Evolutionary conservation across 2,797 vertebrate genomes (phyloP).

Genomic region (Sphenodon punctatus): DNA sequence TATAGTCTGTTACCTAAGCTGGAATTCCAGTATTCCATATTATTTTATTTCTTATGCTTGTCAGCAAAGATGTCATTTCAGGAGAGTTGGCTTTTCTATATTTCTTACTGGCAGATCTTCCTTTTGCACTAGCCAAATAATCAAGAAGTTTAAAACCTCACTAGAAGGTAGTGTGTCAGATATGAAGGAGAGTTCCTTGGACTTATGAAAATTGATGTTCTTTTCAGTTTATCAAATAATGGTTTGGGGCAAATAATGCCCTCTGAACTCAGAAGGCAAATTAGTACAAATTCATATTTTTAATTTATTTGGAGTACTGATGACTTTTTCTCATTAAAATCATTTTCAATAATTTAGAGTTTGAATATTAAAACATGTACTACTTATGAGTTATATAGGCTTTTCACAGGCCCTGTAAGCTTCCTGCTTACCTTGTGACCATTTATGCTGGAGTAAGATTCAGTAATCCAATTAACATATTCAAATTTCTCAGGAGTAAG

Average conservation of each 20-base stretch:
- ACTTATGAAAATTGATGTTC: slow-evolving; percentile 22
- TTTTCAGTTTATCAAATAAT: slow-evolving; percentile 1
- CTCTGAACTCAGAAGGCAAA: not conserved
- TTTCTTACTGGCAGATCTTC: not conserved
- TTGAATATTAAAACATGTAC: not conserved
- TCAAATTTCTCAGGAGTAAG: not conserved
- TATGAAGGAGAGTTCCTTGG: slow-evolving; percentile 18
- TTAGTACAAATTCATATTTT: not conserved
- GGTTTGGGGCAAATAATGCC: not conserved
- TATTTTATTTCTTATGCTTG: not conserved
- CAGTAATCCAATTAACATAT: not conserved
- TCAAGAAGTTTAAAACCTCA: not conserved
- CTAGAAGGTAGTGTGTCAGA: not conserved
- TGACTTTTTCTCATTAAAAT: slow-evolving; percentile 6
- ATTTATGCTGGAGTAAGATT: not conserved
- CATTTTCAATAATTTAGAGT: not conserved
- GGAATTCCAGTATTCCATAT: not conserved
- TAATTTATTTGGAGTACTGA: not conserved
- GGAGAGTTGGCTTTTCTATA: not conserved
- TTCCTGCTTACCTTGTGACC: not conserved
- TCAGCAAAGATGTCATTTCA: not conserved
- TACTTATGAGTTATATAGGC: not conserved
- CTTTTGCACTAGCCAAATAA: not conserved
- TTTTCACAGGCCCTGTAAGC: not conserved
- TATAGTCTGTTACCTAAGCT: not conserved